Evolutionary conservation across 2,888 invertebrate genomes (phyloP), one percentile per base, ranked within the genome.

Genomic region (Drosophila prolongata): DNA sequence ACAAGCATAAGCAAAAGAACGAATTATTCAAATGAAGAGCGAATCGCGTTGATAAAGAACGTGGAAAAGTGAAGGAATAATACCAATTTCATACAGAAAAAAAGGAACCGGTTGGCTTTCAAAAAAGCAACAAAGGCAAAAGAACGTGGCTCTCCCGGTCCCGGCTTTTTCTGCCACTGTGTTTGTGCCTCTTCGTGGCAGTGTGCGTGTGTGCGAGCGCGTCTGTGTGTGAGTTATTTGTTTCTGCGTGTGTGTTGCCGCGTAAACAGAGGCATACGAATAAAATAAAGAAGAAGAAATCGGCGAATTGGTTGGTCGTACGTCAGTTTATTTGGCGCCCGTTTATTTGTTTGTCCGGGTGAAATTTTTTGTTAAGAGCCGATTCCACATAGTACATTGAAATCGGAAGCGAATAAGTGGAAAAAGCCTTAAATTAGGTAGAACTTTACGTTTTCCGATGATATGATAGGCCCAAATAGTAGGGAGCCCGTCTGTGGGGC

Each of bases 211-310:
- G 44, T 64, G 53, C 42, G 37, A 24, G 24, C 38, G 24, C 34
- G 24, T 19, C 16, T 43, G 35, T 38, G 56, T 50, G 13, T 75
- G 71, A 68, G 56, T 66, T 75, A 61, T 67, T 46, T 67, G 52
- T 60, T 61, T 71, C 70, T 49, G 54, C 59, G 62, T 47, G 38
- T 74, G 64, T 50, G 71, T 55, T 85, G 87, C 88, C 82, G 87
- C 88, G 81, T 82, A 87, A 82, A 82, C 88, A 82, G 69, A 81
- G 84, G 78, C 69, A 47, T 77, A 73, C 75, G 68, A 50, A 37
- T 37, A 59, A 61, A 37, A 34, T 27, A 24, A 30, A 42, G 42
- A 58, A 13, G 14, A 19, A 47, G 61, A 60, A 56, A 64, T 55
- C 80, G 82, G 64, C 79, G 69, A 77, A 70, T 50, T 37, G 19